phyloP scores from a whole-genome alignment of 2,888 invertebrate genomes.

The Trichacis sp. region DNA sequence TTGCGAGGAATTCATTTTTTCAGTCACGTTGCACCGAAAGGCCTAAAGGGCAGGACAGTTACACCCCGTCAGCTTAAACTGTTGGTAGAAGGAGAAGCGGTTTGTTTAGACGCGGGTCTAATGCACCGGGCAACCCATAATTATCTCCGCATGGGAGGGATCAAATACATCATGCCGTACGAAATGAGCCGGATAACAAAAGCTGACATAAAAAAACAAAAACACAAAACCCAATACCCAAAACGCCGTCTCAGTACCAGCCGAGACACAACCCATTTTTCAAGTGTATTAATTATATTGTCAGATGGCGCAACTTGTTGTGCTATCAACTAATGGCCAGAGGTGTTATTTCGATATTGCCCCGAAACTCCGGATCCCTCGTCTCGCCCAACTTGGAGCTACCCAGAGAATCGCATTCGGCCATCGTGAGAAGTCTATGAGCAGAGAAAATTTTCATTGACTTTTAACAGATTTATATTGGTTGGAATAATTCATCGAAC shows the following conservation, averaged over 20 bases:
- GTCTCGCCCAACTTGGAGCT: background rate
- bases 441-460: too few species aligned
- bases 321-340: constrained; percentile 2
- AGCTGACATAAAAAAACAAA: background rate
- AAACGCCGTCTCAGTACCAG: background rate
- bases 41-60: constrained; percentile 34
- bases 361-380: background rate
- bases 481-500: too few species aligned
- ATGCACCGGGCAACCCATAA: constrained; percentile 61
- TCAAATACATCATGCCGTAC: constrained; percentile 55
- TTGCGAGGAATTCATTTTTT: constrained; percentile 1
- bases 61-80: constrained; percentile 60
- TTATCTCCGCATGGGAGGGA: constrained; percentile 60
- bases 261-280: background rate
- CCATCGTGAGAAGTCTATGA: background rate
- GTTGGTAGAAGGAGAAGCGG: constrained; percentile 62
- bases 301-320: background rate
- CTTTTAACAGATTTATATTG: too few species aligned
- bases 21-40: constrained; percentile 8
- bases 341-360: constrained; percentile 1
- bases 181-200: constrained; percentile 3
- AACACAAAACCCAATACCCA: background rate
- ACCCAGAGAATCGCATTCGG: background rate
- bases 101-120: constrained; percentile 66
- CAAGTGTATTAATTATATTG: constrained; percentile 3